phyloP scores from a whole-genome alignment of 2,888 invertebrate genomes.

The Drosophila kuntzei region DNA sequence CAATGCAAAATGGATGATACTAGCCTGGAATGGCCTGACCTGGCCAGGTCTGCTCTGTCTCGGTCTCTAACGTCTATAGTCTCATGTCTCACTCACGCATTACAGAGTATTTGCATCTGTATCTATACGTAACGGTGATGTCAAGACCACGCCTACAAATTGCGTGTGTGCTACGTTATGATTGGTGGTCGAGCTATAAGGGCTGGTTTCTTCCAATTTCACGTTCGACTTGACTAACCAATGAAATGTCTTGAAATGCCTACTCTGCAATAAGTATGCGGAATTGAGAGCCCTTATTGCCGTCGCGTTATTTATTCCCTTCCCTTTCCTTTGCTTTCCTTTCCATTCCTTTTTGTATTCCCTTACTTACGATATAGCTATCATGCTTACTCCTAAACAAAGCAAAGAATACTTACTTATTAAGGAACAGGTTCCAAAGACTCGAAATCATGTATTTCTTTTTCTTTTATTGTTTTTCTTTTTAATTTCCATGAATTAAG shows the following conservation, averaged over 20 bases:
- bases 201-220: conserved; percentile 4
- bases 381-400: conserved; percentile 21
- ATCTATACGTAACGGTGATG: conserved; percentile 6
- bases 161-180: conserved; percentile 6
- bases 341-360: neutral
- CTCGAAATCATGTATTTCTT: conserved; percentile 7
- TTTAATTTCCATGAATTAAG: conserved; percentile 25
- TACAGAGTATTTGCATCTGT: neutral
- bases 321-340: neutral
- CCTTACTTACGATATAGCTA: neutral
- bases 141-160: conserved; percentile 22
- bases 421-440: conserved; percentile 26
- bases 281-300: conserved; percentile 13
- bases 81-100: neutral
- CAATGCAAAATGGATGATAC: conserved; percentile 14
- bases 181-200: conserved; percentile 34
- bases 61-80: too few species aligned
- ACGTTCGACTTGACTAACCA: conserved; percentile 14
- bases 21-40: neutral
- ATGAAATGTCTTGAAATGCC: conserved; percentile 2
- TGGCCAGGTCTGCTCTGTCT: conserved; percentile 2
- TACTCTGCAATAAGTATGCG: neutral
- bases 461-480: neutral
- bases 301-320: neutral
- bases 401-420: neutral